Evolutionary conservation across 2,797 vertebrate species (phyloP).

Genomic region (Pantherophis alleghaniensis): DNA sequence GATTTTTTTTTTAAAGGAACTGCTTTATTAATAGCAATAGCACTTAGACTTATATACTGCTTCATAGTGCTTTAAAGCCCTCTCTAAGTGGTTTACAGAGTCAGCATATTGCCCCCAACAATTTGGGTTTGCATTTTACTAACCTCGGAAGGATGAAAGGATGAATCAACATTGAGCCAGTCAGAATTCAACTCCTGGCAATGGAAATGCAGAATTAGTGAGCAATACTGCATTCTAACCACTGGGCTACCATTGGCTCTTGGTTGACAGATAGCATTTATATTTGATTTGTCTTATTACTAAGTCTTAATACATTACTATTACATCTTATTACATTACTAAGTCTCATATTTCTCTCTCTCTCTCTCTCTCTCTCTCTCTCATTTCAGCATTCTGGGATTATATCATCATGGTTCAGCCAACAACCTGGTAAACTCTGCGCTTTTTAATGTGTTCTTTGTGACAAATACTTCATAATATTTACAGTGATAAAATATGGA

Average conservation of each 20-base stretch:
- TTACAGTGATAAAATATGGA: neutral
- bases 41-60: neutral
- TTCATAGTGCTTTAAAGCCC: neutral
- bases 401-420: neutral
- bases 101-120: neutral
- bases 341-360: neutral
- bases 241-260: neutral
- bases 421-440: constrained; percentile 40
- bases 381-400: constrained; percentile 34
- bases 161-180: neutral
- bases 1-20: neutral
- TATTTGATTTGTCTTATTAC: neutral
- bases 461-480: neutral
- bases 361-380: neutral
- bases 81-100: neutral
- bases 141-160: neutral
- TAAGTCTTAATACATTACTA: no score
- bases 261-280: neutral
- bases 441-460: neutral
- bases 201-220: neutral
- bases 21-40: neutral
- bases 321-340: neutral
- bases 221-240: neutral
- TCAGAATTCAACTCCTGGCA: neutral
- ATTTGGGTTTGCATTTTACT: neutral